Percentiles rank a stretch among this genome's conserved stretches.
Conservation (phyloP, 2,888 invertebrate genomes). For the Synergus itoensis region DNA sequence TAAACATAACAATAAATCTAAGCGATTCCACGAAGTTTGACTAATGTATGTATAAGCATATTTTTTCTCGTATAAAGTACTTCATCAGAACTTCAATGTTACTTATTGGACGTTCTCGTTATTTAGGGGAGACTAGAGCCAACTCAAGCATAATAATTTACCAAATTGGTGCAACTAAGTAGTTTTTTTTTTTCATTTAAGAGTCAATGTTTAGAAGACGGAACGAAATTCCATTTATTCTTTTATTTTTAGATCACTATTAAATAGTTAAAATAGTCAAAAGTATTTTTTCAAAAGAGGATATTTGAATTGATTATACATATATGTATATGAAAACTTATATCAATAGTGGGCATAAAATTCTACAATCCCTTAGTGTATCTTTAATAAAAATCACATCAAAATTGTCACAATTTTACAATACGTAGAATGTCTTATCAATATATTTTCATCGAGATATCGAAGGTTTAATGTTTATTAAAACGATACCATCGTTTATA, state of each 20-base stretch:
- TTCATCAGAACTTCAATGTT: background rate
- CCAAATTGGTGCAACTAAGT: background rate
- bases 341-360: background rate
- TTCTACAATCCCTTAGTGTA: background rate
- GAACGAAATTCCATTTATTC: too few relatives aligned
- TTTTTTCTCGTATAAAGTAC: background rate
- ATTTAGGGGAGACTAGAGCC: background rate
- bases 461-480: constrained; percentile 57
- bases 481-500: constrained; percentile 80
- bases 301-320: too few relatives aligned
- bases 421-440: background rate
- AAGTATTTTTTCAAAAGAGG: too few relatives aligned
- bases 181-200: too few relatives aligned
- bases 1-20: background rate
- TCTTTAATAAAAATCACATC: background rate
- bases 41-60: background rate
- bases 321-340: too few relatives aligned
- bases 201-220: too few relatives aligned
- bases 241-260: too few relatives aligned
- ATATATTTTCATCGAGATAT: background rate
- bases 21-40: background rate
- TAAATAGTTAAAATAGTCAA: too few relatives aligned
- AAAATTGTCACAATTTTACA: background rate
- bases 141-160: background rate
- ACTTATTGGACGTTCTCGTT: background rate